phyloP scores from a whole-genome alignment of 2,797 vertebrate species.

The Mormyrops boulengeri region DNA sequence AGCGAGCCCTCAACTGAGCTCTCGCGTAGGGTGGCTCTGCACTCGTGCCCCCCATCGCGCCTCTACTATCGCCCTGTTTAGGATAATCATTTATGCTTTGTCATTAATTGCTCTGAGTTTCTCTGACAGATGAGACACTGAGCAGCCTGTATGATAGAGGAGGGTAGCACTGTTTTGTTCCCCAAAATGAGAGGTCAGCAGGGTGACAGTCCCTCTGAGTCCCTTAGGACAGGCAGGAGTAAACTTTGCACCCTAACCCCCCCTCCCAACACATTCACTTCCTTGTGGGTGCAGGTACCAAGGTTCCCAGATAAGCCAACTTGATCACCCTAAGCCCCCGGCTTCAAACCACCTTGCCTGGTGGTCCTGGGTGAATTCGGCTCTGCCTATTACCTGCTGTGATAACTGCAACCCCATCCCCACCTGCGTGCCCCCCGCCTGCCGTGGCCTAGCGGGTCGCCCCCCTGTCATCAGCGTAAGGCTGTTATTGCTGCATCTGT shows the following conservation, averaged over 20 bases:
- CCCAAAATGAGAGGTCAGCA: not conserved
- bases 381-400: conserved; percentile 2
- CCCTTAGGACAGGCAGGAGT: not conserved
- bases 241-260: not conserved
- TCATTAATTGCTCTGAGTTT: not conserved
- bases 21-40: not conserved
- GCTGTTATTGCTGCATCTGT: conserved; percentile 49
- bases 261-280: not conserved
- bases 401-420: conserved; percentile 9
- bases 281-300: not conserved
- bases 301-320: conserved; percentile 12
- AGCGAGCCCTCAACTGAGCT: too few relatives aligned
- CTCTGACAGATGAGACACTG: not conserved
- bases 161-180: not conserved
- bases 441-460: conserved; percentile 28
- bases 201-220: too few relatives aligned
- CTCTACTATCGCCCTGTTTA: not conserved
- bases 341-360: not conserved
- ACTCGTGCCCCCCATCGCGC: not conserved
- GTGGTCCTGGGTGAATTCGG: not conserved
- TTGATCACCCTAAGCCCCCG: not conserved
- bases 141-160: not conserved
- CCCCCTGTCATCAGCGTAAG: conserved; percentile 33
- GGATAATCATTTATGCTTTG: not conserved
- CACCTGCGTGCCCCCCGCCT: not conserved